phyloP scores from a whole-genome alignment of 2,888 invertebrate genomes.

The Amblyjoppa fuscipennis region DNA sequence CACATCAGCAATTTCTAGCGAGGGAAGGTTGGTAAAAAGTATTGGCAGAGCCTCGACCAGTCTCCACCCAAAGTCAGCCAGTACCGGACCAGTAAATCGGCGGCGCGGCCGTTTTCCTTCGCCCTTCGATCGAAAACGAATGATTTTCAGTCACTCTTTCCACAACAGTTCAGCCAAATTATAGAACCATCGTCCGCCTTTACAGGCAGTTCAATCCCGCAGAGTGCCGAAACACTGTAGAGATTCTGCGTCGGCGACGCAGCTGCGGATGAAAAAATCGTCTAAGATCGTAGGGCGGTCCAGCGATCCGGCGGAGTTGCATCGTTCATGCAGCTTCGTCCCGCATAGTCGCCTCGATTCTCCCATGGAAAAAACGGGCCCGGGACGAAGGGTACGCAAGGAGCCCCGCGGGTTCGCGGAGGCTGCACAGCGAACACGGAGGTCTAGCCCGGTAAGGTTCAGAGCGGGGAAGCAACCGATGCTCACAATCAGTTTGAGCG shows the following conservation, averaged over 20 bases:
- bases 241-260: constrained; percentile 41
- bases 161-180: not conserved
- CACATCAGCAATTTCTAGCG: no score
- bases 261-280: constrained; percentile 54
- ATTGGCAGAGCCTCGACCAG: no score
- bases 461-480: not conserved
- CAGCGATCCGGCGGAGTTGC: constrained; percentile 19
- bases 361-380: not conserved
- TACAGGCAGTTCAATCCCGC: constrained; percentile 21
- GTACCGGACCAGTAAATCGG: no score
- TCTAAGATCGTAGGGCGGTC: not conserved
- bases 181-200: constrained; percentile 22
- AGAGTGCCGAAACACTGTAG: constrained; percentile 15
- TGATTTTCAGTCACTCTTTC: no score
- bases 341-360: constrained; percentile 2
- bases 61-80: no score
- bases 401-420: constrained; percentile 54
- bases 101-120: no score
- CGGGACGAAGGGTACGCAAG: constrained; percentile 47
- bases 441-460: constrained; percentile 34
- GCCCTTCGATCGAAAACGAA: no score
- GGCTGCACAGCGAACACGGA: constrained; percentile 40
- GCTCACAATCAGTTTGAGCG: constrained; percentile 56
- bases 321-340: constrained; percentile 29
- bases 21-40: no score